Percentiles rank a stretch among this genome's conserved stretches.
Conservation (phyloP, 2,888 invertebrate genomes). For the Actias luna region DNA sequence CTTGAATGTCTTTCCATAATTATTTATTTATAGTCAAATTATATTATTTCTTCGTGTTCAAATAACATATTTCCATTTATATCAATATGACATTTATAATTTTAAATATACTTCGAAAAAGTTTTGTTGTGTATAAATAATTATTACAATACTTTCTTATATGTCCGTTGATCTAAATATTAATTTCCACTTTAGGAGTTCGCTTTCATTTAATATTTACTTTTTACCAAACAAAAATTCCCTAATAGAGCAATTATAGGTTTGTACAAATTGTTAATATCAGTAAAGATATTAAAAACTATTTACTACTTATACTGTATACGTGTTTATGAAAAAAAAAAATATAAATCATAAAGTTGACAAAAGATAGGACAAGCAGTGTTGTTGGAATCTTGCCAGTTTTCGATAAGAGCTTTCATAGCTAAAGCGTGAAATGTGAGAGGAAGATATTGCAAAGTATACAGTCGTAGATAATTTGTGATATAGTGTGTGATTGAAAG, state of each 20-base stretch:
- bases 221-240: background rate
- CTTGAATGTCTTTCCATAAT: constrained; percentile 58
- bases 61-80: constrained; percentile 49
- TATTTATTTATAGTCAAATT: constrained; percentile 19
- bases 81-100: constrained; percentile 36
- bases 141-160: background rate
- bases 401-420: constrained; percentile 12
- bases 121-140: background rate
- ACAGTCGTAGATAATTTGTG: background rate
- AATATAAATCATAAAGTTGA: constrained; percentile 38
- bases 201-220: background rate
- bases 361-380: constrained; percentile 38
- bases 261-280: background rate
- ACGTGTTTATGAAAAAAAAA: constrained; percentile 23
- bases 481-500: background rate
- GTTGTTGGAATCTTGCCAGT: constrained; percentile 32
- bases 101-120: constrained; percentile 11
- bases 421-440: constrained; percentile 11
- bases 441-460: constrained; percentile 12
- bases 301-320: constrained; percentile 13
- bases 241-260: background rate
- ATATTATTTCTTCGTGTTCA: constrained; percentile 47
- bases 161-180: background rate
- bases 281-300: background rate
- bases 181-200: too few relatives aligned